Conservation (phyloP, 2,113 vertebrate species). For the Anarhynchus alexandrinus region DNA sequence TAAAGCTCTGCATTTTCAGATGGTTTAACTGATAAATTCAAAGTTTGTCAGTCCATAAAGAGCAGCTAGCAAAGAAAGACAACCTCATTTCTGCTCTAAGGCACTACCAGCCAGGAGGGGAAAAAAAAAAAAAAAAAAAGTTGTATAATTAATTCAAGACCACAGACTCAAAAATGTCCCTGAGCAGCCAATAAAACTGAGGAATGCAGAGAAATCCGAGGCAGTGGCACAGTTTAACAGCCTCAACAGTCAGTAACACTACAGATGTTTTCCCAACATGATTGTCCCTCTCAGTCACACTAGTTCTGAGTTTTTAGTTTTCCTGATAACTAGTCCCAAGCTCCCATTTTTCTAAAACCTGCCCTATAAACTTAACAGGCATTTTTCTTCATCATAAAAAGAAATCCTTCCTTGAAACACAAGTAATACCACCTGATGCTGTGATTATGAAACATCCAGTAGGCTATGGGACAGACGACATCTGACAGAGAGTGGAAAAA, state of each 20-base stretch:
- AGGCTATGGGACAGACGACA: neutral
- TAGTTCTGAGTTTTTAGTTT: neutral
- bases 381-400: neutral
- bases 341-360: neutral
- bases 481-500: too few relatives aligned
- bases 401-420: neutral
- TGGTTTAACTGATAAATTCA: neutral
- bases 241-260: accelerated
- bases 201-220: neutral
- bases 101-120: neutral
- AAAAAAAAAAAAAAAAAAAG: neutral
- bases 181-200: neutral
- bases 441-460: neutral
- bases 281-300: neutral
- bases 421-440: neutral
- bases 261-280: neutral
- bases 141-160: neutral
- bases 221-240: neutral
- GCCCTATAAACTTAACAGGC: neutral
- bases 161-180: neutral
- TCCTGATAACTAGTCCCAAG: neutral
- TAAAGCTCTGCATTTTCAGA: neutral
- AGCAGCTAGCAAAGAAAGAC: neutral
- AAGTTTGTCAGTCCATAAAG: neutral
- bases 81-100: neutral